phyloP scores from a whole-genome alignment of 2,797 vertebrate species.

The Eulemur mongoz region DNA sequence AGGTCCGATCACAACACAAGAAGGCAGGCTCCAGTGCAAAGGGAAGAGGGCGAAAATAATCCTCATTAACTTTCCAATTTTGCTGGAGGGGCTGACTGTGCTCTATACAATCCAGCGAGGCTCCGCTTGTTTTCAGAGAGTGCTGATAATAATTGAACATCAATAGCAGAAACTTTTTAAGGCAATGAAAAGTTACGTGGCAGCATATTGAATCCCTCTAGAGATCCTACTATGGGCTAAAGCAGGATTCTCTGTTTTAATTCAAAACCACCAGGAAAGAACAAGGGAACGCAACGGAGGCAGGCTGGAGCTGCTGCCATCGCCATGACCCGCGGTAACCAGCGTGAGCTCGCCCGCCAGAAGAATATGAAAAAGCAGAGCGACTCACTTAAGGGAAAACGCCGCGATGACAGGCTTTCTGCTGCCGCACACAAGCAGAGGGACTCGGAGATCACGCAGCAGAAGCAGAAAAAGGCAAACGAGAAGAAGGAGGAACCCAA shows the following conservation, averaged over 20 bases:
- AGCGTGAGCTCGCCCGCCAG: constrained; percentile 93
- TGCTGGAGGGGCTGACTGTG: not conserved
- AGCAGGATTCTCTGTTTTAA: not conserved
- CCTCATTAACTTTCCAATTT: not conserved
- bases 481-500: constrained; percentile 88
- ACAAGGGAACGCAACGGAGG: constrained; percentile 76
- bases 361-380: constrained; percentile 93
- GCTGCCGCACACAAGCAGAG: constrained; percentile 94
- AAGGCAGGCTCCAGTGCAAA: not conserved
- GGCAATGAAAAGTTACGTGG: not conserved
- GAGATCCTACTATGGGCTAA: not conserved
- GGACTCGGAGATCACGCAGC: constrained; percentile 97
- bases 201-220: not conserved
- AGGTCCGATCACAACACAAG: not conserved
- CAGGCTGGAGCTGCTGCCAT: constrained; percentile 78
- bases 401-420: constrained; percentile 92
- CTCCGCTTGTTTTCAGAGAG: not conserved
- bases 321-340: constrained; percentile 90
- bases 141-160: not conserved
- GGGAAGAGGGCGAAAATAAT: not conserved
- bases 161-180: not conserved
- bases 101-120: not conserved
- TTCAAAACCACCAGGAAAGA: not conserved
- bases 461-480: constrained; percentile 93
- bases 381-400: constrained; percentile 90